Evolutionary conservation across 2,113 vertebrate species (phyloP), one percentile per base, ranked within the genome.

Genomic region (Ranitomeya imitator): DNA sequence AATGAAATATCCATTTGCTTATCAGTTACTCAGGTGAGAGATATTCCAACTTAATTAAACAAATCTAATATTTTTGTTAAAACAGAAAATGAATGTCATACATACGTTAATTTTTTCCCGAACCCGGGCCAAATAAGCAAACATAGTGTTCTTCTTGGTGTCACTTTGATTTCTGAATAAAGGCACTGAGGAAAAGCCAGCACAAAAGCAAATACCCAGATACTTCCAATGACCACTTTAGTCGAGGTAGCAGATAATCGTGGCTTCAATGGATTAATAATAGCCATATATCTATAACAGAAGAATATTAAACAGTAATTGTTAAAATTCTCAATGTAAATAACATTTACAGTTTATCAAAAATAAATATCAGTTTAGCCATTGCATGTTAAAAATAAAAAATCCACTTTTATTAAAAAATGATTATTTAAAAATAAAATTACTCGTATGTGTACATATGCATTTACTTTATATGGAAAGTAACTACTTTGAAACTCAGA

Each of bases 211-310:
- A 99, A 93, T 86, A 95, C 95, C 98, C 98, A 99, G 92, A 99
- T 99, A 88, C 97, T 96, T 83, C 95, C 93, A 51, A 99, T 99
- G 82, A 98, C 94, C 61, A 96, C 95, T 74, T 96, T 97, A 67
- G 98, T 99, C 89, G 96, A 96, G 0, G 96, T 97, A 65, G 97
- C 97, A 65, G 98, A 99, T 57, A 99, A 92, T 57, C 98, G 96
- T 54, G 98, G 98, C 89, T 98, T 99, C 94, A 99, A 91, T 9
- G 98, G 98, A 90, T 99, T 96, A 74, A 98, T 99, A 91, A 99
- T 99, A 90, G 98, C 98, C 97, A 98, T 97, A 89, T 99, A 99
- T 92, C 98, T 99, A 85, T 76, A 90, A 81, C 86, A 90, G 90
- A 91, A 76, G 18, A 37, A 76, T 52, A 52, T 76, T 37, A 76